Evolutionary conservation across 35 echinoderm and acorn worm genomes (phyloP), one percentile per base, ranked within the genome.

Genomic region (Chiridota heheva): DNA sequence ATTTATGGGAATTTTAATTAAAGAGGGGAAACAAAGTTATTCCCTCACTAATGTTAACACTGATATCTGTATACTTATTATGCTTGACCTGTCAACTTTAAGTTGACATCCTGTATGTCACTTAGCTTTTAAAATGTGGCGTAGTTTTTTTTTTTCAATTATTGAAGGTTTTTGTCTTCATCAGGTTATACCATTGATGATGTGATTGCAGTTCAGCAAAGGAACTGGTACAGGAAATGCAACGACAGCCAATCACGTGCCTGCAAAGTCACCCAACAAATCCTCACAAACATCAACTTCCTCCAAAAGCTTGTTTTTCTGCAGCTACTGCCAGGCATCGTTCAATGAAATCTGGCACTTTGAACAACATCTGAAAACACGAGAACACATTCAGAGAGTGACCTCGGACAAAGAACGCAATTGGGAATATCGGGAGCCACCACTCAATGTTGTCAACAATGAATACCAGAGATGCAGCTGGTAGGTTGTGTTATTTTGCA

Each of bases 361-460:
- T 5, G 80, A 94, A 3, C 31, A 43, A 36, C 91, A 94, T 73
- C 66, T 73, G 51, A 83, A 81, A 32, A 44, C 80, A 16, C 42
- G 47, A 33, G 86, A 88, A 5, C 91, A 95, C 59, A 89, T 82
- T 46, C 18, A 34, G 40, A 84, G 67, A 25, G 72, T 95, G 48
- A 95, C 88, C 86, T 85, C 86, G 0, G 91, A 95, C 46, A 80
- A 65, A 42, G 91, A 95, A 76, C 83, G 86, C 30, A 76, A 63
- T 13, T 95, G 91, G 91, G 81, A 89, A 40, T 80, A 89, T 43
- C 80, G 91, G 3, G 81, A 78, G 44, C 86, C 85, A 41, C 91
- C 91, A 40, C 69, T 77, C 39, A 78, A 77, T 44, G 91, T 95
- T 13, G 42, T 81, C 3, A 85, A 95, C 57, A 86, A 86, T 22